Evolutionary conservation across 2,113 vertebrate genomes (phyloP).

Genomic region (Bufo gargarizans): DNA sequence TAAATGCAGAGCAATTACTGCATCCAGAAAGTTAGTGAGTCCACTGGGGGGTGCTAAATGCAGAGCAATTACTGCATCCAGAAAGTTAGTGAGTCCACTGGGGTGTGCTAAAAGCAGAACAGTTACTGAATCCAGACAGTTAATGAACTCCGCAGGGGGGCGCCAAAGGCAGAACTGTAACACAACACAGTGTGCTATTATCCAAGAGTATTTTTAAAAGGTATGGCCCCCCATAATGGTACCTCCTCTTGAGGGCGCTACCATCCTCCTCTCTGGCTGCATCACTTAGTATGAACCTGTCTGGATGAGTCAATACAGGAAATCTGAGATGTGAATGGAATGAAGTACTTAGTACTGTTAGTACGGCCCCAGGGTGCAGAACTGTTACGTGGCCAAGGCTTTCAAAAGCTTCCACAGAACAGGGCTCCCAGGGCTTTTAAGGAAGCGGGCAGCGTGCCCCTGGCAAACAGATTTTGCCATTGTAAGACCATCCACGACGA

Average conservation of each 20-base stretch:
- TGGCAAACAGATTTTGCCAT: neutral
- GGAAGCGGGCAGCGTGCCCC: neutral
- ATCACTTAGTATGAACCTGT: neutral
- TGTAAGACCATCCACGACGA: slow-evolving; percentile 5
- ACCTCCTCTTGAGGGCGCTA: neutral
- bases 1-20: no score
- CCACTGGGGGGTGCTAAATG: no score
- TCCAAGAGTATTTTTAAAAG: no score
- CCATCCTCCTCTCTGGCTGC: neutral
- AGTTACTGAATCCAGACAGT: no score
- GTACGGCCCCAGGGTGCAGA: slow-evolving; percentile 26
- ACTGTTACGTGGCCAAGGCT: neutral
- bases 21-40: no score
- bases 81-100: no score
- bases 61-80: no score
- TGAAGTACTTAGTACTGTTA: slow-evolving; percentile 24
- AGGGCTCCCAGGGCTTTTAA: neutral
- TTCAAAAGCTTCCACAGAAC: slow-evolving; percentile 9
- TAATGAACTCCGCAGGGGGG: no score
- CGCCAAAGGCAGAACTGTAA: no score
- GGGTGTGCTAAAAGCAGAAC: no score
- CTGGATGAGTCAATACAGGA: slow-evolving; percentile 18
- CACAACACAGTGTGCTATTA: no score
- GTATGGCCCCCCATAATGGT: neutral
- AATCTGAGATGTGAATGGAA: slow-evolving; percentile 26